Base-by-base conservation (phyloP, 2,113 vertebrate genomes). In the Nanorana parkeri region DNA sequence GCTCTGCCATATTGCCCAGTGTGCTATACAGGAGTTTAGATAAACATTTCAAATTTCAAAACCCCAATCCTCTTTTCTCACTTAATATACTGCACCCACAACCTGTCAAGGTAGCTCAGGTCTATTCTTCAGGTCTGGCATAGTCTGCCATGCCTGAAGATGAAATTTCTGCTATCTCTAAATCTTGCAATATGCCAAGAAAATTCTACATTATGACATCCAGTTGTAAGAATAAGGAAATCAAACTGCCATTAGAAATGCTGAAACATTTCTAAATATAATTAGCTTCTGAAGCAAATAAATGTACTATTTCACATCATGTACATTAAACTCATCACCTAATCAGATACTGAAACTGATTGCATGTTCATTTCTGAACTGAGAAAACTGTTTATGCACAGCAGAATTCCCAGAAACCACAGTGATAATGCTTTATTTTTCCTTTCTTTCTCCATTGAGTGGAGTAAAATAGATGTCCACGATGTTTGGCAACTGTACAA, bases 261-360 rank as follows among this genome's bases (percentile, higher is more conserved):
- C 26, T 5, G 68, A 64, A 65, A 66, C 61, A 55, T 58, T 74
- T 24, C 60, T 72, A 81, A 66, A 21, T 65, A n/a, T 73, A 74
- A 81, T 73, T 73, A 74, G 60, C 47, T 74, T 74, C 17, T 66
- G 47, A 74, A 56, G 47, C 65, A 15, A 65, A 81, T 54, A 36
- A 72, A 71, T 52, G 23, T 63, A 26, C 54, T 21, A 61, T n/a
- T 47, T 51, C 36, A 24, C 21, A 24, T 71, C 67, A 78, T 41
- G 63, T 29, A 23, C 26, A 64, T 16, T 64, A 78, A 47, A 79
- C n/a, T 61, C 52, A 81, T 81, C 69, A 81, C 51, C 68, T 81
- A 81, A 74, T 74, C 68, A 81, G 24, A 74, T 32, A 68, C 68
- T 29, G 15, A 81, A 64, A 74, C 68, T 81, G 69, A 74, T 81